Percentiles rank a stretch among this genome's conserved stretches.
Evolutionary conservation across 64 coral and sea anemone genomes (phyloP).

Genomic region (Pocillopora damicornis): DNA sequence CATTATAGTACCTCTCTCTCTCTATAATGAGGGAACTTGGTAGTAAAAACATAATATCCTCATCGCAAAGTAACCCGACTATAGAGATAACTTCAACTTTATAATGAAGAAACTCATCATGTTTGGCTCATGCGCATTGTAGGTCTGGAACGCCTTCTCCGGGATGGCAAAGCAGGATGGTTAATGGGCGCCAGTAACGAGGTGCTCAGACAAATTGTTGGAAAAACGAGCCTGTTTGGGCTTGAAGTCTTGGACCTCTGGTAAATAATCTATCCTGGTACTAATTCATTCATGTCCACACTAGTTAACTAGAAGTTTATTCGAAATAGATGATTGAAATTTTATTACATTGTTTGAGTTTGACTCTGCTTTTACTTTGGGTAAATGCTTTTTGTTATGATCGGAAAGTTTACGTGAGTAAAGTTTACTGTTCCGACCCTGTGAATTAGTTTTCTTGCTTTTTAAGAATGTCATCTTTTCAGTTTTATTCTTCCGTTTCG

Average conservation of each 20-base stretch:
- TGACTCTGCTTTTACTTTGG: too few relatives aligned
- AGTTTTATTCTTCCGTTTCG: too few relatives aligned
- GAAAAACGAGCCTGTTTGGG: constrained; percentile 68
- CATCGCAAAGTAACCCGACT: too few relatives aligned
- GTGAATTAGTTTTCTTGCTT: too few relatives aligned
- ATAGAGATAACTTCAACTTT: too few relatives aligned
- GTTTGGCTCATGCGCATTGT: background rate
- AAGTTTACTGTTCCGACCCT: too few relatives aligned
- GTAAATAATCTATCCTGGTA: constrained; percentile 7
- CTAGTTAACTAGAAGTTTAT: too few relatives aligned
- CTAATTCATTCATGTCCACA: background rate
- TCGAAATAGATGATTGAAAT: background rate
- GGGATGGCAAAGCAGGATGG: constrained; percentile 72
- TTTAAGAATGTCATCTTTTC: too few relatives aligned
- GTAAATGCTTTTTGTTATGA: too few relatives aligned
- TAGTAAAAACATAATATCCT: too few relatives aligned
- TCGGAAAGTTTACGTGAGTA: too few relatives aligned
- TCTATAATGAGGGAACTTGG: background rate
- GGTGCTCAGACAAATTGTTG: constrained; percentile 50
- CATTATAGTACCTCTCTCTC: too few relatives aligned
- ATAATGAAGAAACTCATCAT: background rate
- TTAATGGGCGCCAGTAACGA: constrained; percentile 67
- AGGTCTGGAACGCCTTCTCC: constrained; percentile 62
- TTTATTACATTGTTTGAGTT: background rate
- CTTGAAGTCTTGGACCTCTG: constrained; percentile 50